Percentiles rank a stretch among this genome's conserved stretches.
Evolutionary conservation across 2,888 invertebrate species (phyloP).

Genomic region (Bruchidius siliquastri): DNA sequence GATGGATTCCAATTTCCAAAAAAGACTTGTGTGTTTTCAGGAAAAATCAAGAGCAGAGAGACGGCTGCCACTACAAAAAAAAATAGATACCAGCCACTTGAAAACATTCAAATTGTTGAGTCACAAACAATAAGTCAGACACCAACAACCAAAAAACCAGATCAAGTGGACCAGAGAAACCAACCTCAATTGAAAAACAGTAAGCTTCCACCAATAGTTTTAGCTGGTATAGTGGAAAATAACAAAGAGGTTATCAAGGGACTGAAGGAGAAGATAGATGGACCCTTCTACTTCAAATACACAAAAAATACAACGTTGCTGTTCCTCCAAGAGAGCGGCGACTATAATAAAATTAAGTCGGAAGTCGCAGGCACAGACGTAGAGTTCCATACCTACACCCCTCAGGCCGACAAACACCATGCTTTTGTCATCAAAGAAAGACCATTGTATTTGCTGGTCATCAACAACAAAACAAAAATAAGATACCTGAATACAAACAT

Average conservation of each 20-base stretch:
- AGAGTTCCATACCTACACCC: conserved; percentile 3
- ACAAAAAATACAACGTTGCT: conserved; percentile 1
- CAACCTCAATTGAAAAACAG: neutral
- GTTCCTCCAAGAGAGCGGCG: neutral
- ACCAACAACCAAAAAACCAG: too few relatives aligned
- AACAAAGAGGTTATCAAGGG: neutral
- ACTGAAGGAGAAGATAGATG: neutral
- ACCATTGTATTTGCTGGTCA: too few relatives aligned
- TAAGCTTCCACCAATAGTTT: neutral
- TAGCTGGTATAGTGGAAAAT: neutral
- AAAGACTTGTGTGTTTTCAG: too few relatives aligned
- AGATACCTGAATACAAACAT: conserved; percentile 1
- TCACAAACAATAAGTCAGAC: too few relatives aligned
- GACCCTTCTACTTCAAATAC: neutral
- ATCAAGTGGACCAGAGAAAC: neutral
- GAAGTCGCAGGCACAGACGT: conserved; percentile 1
- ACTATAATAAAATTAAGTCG: neutral
- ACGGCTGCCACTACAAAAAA: too few relatives aligned
- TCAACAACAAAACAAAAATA: conserved; percentile 4
- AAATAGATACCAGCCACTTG: too few relatives aligned
- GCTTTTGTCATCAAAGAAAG: conserved; percentile 11
- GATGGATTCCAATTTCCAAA: too few relatives aligned
- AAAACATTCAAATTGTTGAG: too few relatives aligned
- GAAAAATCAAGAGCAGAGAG: too few relatives aligned
- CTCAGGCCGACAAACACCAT: conserved; percentile 6